Conservation (phyloP, 2,888 invertebrate genomes). For the Fabriciana adippe region DNA sequence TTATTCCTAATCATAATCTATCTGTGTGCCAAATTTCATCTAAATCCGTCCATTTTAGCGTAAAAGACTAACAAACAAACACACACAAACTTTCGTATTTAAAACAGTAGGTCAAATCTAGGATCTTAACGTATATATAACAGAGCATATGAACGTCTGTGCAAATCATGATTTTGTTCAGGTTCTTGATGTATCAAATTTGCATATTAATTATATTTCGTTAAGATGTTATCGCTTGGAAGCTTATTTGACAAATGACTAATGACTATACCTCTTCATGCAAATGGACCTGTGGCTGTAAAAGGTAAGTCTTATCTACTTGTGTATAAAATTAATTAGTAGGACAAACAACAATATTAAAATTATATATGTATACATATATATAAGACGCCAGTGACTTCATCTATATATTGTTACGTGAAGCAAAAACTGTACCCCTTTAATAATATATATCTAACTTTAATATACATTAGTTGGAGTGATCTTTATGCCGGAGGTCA, state of each 20-base stretch:
- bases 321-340: slow-evolving; percentile 8
- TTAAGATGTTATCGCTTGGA: slow-evolving; percentile 15
- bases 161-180: slow-evolving; percentile 7
- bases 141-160: background rate
- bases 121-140: too few species aligned
- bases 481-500: too few species aligned
- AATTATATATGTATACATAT: background rate
- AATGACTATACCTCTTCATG: slow-evolving; percentile 8
- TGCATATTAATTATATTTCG: slow-evolving; percentile 21
- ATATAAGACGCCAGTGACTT: background rate
- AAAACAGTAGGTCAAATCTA: too few species aligned
- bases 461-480: too few species aligned
- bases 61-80: too few species aligned
- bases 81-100: too few species aligned
- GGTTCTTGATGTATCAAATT: slow-evolving; percentile 9
- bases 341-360: background rate
- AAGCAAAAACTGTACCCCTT: too few species aligned
- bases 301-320: slow-evolving; percentile 9
- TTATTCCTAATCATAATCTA: too few species aligned
- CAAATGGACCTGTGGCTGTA: slow-evolving; percentile 5
- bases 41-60: too few species aligned
- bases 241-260: slow-evolving; percentile 19
- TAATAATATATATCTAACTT: background rate
- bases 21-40: too few species aligned
- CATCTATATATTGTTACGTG: too few species aligned